Percentiles rank a stretch among this genome's conserved stretches.
Evolutionary conservation across 2,797 vertebrate genomes (phyloP).

Genomic region (Eupleurogrammus muticus): DNA sequence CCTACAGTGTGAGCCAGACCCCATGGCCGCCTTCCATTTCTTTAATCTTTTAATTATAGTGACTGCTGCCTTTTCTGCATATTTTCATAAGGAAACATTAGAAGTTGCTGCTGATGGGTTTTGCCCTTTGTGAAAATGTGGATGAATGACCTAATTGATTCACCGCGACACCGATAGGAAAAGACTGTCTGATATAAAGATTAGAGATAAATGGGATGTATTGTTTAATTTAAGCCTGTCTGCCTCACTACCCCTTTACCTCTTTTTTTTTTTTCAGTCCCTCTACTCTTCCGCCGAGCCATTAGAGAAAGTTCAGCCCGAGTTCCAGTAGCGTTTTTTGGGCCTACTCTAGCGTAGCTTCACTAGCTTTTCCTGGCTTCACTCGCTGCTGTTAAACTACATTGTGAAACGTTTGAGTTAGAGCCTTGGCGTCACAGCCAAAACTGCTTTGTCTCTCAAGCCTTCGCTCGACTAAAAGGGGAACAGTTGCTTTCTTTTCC

Average conservation of each 20-base stretch:
- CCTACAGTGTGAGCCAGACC: conserved; percentile 44
- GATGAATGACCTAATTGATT: conserved; percentile 75
- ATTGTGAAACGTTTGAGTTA: conserved; percentile 21
- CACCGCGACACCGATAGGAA: conserved; percentile 59
- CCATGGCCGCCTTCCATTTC: conserved; percentile 69
- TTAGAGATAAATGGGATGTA: conserved; percentile 39
- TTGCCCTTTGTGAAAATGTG: conserved; percentile 52
- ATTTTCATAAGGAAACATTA: conserved; percentile 81
- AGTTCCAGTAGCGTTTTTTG: conserved; percentile 25
- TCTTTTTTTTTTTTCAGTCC: conserved; percentile 42
- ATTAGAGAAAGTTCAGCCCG: conserved; percentile 30
- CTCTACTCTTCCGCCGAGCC: conserved; percentile 24
- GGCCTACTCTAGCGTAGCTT: not conserved
- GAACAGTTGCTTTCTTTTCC: conserved; percentile 9
- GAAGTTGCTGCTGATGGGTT: conserved; percentile 65
- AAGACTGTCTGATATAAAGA: conserved; percentile 45
- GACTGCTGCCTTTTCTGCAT: conserved; percentile 69
- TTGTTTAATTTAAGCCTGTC: conserved; percentile 32
- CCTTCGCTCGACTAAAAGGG: conserved; percentile 4
- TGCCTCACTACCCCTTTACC: conserved; percentile 31
- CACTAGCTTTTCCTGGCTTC: not conserved
- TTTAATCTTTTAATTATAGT: conserved; percentile 81
- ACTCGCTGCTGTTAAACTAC: conserved; percentile 15
- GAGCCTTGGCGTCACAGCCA: not conserved
- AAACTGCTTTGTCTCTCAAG: conserved; percentile 17